Base-by-base conservation (phyloP, 2,888 invertebrate genomes). In the Globia sparganii region DNA sequence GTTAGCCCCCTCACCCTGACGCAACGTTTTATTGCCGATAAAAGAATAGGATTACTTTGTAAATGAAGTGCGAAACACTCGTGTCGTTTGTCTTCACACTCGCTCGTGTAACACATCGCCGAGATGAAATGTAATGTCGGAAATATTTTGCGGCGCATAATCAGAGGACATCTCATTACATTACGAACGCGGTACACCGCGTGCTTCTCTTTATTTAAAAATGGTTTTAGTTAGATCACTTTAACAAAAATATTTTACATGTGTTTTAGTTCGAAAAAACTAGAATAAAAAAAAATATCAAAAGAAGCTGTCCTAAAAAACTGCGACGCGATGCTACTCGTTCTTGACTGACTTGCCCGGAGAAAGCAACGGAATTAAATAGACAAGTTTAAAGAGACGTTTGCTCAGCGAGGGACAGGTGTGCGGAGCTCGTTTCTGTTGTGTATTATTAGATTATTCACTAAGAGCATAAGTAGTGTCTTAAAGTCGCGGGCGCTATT, bases 31-130 rank as follows among this genome's bases (percentile, higher is more conserved):
- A 81, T 78, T 68, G 64, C 21, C 37, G 64, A 59, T 81, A 82
- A 78, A 81, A 67, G 31, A 69, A 79, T 71, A 69, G 46, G 73
- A 75, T 79, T 72, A 82, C 78, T 81, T 73, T 68, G 71, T 74
- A 64, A 79, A 79, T 79, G 71, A 77, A 75, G 81, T 78, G 78
- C 56, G 53, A 68, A 73, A 43, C 58, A 59, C 53, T 65, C 37
- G 58, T 34, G 65, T 62, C 69, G 69, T 62, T 66, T 66, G 69
- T 69, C 28, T 66, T 65, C 56, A 65, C 49, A 31, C 15, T 25
- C 9, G 58, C 49, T 37, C 25, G 66, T 61, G 13, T 31, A 40
- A 40, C 59, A 61, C 65, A 66, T 58, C 28, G 46, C 37, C n/a
- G 25, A 13, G 34, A 6, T 72, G 46, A 66, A 65, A 71, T 31